A percentile compares a stretch with the other conserved stretches of the same genome.
Conservation (phyloP, 2,797 vertebrate genomes). For the Pangasius sanitwongsei region DNA sequence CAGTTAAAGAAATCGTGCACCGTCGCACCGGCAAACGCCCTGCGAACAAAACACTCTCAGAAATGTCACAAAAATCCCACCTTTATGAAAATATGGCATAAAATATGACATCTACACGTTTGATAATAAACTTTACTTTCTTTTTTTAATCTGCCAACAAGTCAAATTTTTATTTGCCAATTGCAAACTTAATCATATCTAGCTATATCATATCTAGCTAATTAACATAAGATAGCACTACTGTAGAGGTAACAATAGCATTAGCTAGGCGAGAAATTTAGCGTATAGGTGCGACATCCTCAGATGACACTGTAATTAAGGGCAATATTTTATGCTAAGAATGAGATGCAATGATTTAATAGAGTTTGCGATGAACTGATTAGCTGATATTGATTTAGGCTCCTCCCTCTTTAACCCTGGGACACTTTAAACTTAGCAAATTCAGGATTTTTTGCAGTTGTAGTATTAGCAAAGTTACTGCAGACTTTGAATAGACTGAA, state of each 20-base stretch:
- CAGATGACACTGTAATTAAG: neutral
- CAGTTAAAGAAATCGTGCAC: slow-evolving; percentile 98
- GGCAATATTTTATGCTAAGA: neutral
- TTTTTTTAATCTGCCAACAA: no score
- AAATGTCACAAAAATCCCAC: neutral
- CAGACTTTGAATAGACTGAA: neutral
- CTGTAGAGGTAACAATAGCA: neutral
- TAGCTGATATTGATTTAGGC: neutral
- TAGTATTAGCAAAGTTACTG: neutral
- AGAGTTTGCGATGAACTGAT: neutral
- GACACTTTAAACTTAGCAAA: neutral
- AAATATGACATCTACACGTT: neutral
- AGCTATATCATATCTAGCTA: neutral
- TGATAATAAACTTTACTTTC: no score
- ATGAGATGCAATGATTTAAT: neutral
- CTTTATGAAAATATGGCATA: neutral
- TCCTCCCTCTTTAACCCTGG: neutral
- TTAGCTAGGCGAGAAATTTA: neutral
- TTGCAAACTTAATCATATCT: neutral
- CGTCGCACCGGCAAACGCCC: slow-evolving; percentile 93
- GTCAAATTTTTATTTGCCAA: neutral
- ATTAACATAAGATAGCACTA: neutral
- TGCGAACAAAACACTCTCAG: slow-evolving; percentile 48
- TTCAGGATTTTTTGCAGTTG: neutral
- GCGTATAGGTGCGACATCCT: neutral